Evolutionary conservation across 2,888 invertebrate species (phyloP), one percentile per base, ranked within the genome.

Genomic region (Melieria omissa): DNA sequence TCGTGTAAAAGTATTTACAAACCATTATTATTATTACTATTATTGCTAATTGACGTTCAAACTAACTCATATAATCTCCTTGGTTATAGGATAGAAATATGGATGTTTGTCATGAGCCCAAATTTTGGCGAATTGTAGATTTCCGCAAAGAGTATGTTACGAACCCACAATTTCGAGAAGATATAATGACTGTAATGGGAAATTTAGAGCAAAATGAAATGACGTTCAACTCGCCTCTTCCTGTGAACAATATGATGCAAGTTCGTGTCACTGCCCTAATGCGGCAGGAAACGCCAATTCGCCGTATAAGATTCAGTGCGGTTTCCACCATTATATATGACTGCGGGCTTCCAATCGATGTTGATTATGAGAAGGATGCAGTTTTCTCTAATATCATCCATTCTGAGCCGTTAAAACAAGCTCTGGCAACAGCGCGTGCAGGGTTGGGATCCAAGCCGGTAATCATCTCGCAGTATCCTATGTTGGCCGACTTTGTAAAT

Each of bases 91-190:
- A 89, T 62, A 87, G 90, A 72, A 89, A 89, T 75, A 85, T 90
- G 71, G 88, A 90, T 12, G 86, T 90, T 14, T 84, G 88, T 3
- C 88, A 88, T 74, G 90, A 90, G 81, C 89, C 90, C 0, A 88
- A 89, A 73, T 80, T 91, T 47, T 89, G 89, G 58, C 90, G 90
- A 0, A 90, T 91, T 16, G 88, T 89, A 65, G 87, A 89, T 14
- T 90, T 91, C 79, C 88, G 90, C 46, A 89, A 89, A n/a, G 90
- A 90, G 75, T 90, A 89, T 78, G 86, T 88, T 58, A 86, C 82
- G 45, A 90, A 90, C 80, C 88, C 89, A 46, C 88, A 88, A 75
- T 90, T 90, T 65, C 88, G 87, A 76, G 88, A 89, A 1, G 90
- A 90, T 74, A 88, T 88, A 69, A 89, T 90, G 74, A 78, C 72